A percentile compares a stretch with the other conserved stretches of the same genome.
These are phyloP conservation scores for Rhineura floridana DNA, from an alignment of 2,113 vertebrate species.

Conservation along the genomic window DNA sequence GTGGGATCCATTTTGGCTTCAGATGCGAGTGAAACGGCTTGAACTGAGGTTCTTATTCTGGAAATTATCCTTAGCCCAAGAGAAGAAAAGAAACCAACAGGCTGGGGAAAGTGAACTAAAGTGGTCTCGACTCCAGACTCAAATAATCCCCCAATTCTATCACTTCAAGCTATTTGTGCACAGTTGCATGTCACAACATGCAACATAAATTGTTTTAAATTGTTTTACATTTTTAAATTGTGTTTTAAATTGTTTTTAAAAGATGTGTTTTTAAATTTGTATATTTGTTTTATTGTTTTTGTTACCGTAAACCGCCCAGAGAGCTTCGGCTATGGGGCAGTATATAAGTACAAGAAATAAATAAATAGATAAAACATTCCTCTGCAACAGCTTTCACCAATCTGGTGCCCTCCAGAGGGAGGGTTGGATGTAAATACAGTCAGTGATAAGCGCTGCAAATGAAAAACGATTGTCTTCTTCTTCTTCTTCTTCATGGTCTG, in stretches of 20 bases:
- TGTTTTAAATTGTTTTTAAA: too few species aligned
- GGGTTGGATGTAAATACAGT: too few species aligned
- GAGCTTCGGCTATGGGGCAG: too few species aligned
- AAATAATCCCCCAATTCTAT: neutral
- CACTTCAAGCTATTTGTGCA: neutral
- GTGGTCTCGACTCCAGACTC: neutral
- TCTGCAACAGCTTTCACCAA: neutral
- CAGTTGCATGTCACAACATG: neutral
- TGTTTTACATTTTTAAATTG: too few species aligned
- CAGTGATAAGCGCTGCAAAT: too few species aligned
- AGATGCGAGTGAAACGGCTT: neutral
- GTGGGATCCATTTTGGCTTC: neutral
- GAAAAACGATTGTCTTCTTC: too few species aligned
- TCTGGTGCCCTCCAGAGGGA: too few species aligned
- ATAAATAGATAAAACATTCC: neutral
- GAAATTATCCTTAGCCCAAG: neutral
- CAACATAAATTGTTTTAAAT: too few species aligned
- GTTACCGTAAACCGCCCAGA: too few species aligned
- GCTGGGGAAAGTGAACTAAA: neutral
- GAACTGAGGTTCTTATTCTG: neutral
- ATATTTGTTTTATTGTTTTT: too few species aligned
- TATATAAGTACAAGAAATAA: too few species aligned
- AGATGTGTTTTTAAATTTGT: too few species aligned
- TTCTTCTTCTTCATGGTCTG: neutral
- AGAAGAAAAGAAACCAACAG: neutral